These are phyloP conservation scores for Cecropterus lyciades DNA, from an alignment of 1,140 invertebrate species.

Conservation along the genomic window DNA sequence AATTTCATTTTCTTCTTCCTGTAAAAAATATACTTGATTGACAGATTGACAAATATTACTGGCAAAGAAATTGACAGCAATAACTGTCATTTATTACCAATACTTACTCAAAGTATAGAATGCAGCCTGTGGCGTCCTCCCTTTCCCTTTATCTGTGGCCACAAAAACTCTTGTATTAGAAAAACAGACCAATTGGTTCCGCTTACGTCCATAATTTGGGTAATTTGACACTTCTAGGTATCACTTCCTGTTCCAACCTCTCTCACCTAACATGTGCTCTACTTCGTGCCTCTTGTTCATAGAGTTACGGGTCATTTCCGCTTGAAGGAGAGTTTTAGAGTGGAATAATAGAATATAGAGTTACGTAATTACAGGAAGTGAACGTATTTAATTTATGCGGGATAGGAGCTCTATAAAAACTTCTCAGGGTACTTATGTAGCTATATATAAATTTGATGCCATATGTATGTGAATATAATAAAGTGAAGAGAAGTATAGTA, in stretches of 20 bases:
- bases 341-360: slow-evolving; percentile 29
- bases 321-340: background rate
- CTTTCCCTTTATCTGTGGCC: background rate
- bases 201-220: slow-evolving; percentile 43
- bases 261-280: background rate
- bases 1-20: no score
- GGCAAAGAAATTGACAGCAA: no score
- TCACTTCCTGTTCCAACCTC: slow-evolving; percentile 20
- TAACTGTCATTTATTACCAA: no score
- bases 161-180: background rate
- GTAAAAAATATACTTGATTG: no score
- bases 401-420: background rate
- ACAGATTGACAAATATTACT: no score
- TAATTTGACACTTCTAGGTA: slow-evolving; percentile 46
- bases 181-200: slow-evolving; percentile 37
- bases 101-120: no score
- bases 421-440: background rate
- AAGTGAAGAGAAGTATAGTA: no score
- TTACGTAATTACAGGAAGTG: slow-evolving; percentile 30
- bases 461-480: no score
- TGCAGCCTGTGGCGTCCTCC: no score
- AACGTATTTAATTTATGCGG: slow-evolving; percentile 11
- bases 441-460: no score
- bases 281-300: background rate
- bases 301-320: background rate